Evolutionary conservation across 2,888 invertebrate species (phyloP).

Genomic region (Leucophenga maculata): DNA sequence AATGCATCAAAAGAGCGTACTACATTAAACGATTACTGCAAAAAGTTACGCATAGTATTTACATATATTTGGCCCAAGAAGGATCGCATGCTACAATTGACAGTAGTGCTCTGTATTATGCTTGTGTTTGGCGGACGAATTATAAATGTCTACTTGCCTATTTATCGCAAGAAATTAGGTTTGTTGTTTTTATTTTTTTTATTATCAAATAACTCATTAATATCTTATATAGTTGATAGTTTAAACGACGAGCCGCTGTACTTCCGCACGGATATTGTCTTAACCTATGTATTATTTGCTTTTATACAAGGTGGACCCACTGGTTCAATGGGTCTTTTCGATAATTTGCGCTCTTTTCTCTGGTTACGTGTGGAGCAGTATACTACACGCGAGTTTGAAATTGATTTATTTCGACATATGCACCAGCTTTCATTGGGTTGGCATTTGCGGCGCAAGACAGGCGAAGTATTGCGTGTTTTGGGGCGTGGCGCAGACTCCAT

Average conservation of each 20-base stretch:
- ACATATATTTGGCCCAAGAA: conserved; percentile 97
- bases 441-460: conserved; percentile 96
- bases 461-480: conserved; percentile 96
- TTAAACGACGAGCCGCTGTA: conserved; percentile 76
- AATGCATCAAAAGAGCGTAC: conserved; percentile 71
- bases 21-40: conserved; percentile 85
- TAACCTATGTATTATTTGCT: conserved; percentile 89
- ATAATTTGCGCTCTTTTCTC: conserved; percentile 90
- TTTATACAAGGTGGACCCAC: conserved; percentile 97
- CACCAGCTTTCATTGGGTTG: conserved; percentile 93
- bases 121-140: conserved; percentile 85
- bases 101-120: conserved; percentile 86
- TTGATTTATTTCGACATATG: conserved; percentile 88
- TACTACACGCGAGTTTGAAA: conserved; percentile 91
- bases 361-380: conserved; percentile 98
- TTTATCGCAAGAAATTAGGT: conserved; percentile 93
- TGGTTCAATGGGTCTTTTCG: conserved; percentile 92
- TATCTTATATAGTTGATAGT: conserved; percentile 82
- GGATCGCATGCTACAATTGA: conserved; percentile 81
- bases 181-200: too few relatives aligned
- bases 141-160: conserved; percentile 92
- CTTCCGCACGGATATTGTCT: conserved; percentile 92
- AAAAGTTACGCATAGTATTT: conserved; percentile 83
- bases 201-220: not conserved
- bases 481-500: conserved; percentile 97